Base-by-base conservation (phyloP, 2,888 invertebrate genomes). In the Glyphotaelius pellucidus region DNA sequence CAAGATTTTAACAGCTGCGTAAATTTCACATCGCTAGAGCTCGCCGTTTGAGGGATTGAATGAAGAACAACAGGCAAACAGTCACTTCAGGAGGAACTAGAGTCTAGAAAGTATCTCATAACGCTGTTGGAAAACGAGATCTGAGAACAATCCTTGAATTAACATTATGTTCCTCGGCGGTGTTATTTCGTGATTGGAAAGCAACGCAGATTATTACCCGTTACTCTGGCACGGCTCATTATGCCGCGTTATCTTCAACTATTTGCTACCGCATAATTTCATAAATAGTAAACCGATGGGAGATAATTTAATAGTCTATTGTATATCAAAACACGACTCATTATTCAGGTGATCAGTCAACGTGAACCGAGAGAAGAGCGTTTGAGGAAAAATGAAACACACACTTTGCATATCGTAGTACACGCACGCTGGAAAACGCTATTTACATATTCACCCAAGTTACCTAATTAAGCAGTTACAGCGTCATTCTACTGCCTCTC, bases 291-390 rank as follows among this genome's bases (percentile, higher is more conserved):
- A 92, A 90, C 92, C 92, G 93, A 93, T 93, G 93, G 93, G 92
- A 93, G 93, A 93, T 93, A 92, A 92, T 92, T 92, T 93, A 92
- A 93, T 92, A 91, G 93, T 90, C 93, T 89, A 93, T 93, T 93
- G 93, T 93, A 92, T 93, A 92, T 93, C 91, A 92, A 93, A 92
- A 92, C 91, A 92, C 90, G 91, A 92, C 90, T 91, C 93, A 92
- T 93, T 93, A 93, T 93, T 91, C 93, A 92, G 91, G 93, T 90
- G 91, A 92, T 92, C 93, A 93, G 93, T 93, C 92, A 93, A 92
- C 92, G 90, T 90, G 92, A 93, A 92, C 91, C 38, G 92, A 91
- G 92, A 92, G 93, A 86, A 90, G 83, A 92, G 47, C 90, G 90
- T 93, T 91, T 87, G 93, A 89, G 92, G 90, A 91, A 91, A 93